Percentiles rank a stretch among this genome's conserved stretches.
phyloP scores from a whole-genome alignment of 2,888 invertebrate species.

The Dorcus parallelipipedus region DNA sequence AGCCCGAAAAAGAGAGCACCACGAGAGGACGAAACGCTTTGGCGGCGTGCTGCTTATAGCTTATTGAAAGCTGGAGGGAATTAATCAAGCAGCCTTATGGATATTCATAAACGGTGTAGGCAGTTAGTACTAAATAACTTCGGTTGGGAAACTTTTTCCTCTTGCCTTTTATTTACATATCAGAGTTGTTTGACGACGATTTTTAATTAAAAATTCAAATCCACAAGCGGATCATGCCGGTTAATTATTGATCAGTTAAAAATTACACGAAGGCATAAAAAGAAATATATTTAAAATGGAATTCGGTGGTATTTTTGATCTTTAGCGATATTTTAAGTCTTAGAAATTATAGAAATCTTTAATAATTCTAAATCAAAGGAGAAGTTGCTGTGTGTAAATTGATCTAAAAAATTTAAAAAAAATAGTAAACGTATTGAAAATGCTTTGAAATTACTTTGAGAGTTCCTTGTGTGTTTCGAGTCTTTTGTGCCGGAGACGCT shows the following conservation, averaged over 20 bases:
- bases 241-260: no score
- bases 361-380: no score
- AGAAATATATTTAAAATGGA: no score
- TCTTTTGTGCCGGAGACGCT: not conserved
- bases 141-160: not conserved
- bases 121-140: constrained; percentile 4
- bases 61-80: constrained; percentile 18
- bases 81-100: constrained; percentile 20
- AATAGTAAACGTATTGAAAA: no score
- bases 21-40: not conserved
- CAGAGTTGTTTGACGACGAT: not conserved
- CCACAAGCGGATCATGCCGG: no score
- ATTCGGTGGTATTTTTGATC: no score
- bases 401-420: no score
- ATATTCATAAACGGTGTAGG: constrained; percentile 22
- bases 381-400: no score
- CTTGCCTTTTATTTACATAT: not conserved
- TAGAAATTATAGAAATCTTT: no score
- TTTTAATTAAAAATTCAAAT: no score
- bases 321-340: no score
- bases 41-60: constrained; percentile 11
- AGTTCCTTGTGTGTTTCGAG: not conserved
- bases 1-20: not conserved
- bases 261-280: no score
- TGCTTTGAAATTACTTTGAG: not conserved